A percentile compares a stretch with the other conserved stretches of the same genome.
Conservation (phyloP, 1,140 invertebrate species). For the Catajapyx aquilonaris region DNA sequence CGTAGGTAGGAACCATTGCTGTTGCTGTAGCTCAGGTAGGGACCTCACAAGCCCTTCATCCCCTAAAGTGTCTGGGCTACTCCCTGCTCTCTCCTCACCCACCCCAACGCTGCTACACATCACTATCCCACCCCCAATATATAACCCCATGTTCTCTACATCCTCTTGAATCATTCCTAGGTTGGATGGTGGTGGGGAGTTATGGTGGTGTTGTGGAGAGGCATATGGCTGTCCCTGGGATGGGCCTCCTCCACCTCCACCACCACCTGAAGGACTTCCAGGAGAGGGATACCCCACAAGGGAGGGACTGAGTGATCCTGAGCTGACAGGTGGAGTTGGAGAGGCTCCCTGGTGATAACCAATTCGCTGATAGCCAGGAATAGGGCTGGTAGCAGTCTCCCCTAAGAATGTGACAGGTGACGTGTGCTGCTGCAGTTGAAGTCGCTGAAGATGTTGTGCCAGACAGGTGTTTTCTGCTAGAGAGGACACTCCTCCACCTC, state of each 20-base stretch:
- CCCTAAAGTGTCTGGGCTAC: conserved; percentile 11
- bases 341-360: no score
- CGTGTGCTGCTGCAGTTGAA: conserved; percentile 22
- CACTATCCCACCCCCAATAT: no score
- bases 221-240: no score
- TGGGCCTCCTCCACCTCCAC: no score
- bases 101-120: not conserved
- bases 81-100: no score
- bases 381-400: no score
- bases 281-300: no score
- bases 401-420: conserved; percentile 8
- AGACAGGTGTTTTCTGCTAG: conserved; percentile 13
- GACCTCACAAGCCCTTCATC: conserved; percentile 8
- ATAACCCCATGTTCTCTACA: conserved; percentile 32
- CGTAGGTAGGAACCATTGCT: conserved; percentile 9
- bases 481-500: conserved; percentile 8
- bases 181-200: conserved; percentile 27
- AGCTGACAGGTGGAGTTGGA: no score
- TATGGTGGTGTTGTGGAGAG: conserved; percentile 25
- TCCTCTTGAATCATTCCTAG: conserved; percentile 70
- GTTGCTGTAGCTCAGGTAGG: conserved; percentile 8
- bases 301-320: not conserved
- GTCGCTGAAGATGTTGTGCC: conserved; percentile 23
- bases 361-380: no score
- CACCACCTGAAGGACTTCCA: no score